These are phyloP conservation scores for Sinhomidia bicolor DNA, from an alignment of 2,888 invertebrate species.

Conservation along the genomic window DNA sequence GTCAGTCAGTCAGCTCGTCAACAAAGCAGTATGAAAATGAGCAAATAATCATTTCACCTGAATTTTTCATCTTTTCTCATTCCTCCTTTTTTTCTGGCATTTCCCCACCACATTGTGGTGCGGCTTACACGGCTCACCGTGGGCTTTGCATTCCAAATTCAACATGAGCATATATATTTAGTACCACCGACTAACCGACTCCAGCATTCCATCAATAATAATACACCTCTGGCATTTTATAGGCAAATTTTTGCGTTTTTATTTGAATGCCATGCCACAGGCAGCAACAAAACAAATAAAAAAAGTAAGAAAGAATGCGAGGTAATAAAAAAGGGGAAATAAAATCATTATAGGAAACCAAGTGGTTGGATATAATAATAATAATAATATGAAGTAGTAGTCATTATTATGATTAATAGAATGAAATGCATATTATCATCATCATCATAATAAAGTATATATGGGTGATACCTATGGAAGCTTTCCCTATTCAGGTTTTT, in stretches of 20 bases:
- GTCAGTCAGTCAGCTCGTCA: constrained; percentile 32
- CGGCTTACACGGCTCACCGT: not conserved
- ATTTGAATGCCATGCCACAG: not conserved
- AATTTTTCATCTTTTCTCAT: constrained; percentile 36
- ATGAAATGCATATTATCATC: not conserved
- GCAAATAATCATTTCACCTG: constrained; percentile 41
- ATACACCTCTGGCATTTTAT: not conserved
- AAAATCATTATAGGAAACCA: not conserved
- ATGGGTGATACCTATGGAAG: too few species aligned
- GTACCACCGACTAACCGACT: not conserved
- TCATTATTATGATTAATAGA: not conserved
- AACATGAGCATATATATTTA: not conserved
- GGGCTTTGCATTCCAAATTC: not conserved
- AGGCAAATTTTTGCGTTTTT: not conserved
- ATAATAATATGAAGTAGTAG: not conserved
- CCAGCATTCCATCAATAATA: constrained; percentile 28
- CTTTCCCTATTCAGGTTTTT: too few species aligned
- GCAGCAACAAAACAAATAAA: not conserved
- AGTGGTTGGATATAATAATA: not conserved
- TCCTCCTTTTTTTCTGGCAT: not conserved
- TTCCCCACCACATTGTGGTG: not conserved
- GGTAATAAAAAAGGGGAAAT: not conserved
- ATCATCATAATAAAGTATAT: not conserved
- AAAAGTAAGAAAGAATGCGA: not conserved
- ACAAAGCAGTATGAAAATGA: constrained; percentile 24